Base-by-base conservation (phyloP, 2,113 vertebrate genomes). In the Trachemys scripta region DNA sequence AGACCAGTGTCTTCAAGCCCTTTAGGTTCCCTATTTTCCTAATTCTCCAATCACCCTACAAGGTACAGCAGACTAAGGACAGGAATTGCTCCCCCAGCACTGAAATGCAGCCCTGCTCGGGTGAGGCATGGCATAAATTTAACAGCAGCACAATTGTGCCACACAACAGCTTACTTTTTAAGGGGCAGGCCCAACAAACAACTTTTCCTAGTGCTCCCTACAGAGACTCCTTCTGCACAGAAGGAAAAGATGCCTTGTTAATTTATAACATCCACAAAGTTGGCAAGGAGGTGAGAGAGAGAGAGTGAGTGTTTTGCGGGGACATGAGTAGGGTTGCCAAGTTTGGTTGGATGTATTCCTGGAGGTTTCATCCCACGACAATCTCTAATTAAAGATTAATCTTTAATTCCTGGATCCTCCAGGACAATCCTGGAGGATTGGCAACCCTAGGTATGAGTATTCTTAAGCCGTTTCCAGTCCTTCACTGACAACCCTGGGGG, bases 231-330 rank as follows among this genome's bases (percentile, higher is more conserved):
- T 85, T 50, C 85, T 79, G 27, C 76, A 49, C 16, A 53, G 20
- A 53, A 45, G 11, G 92, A 19, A 65, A 17, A 75, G 50, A 57
- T 3, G 53, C n/a, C 38, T 90, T 78, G 1, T 10, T 38, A 88
- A 45, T 49, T 57, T n/a, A 81, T 0, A 2, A 35, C 0, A 49
- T 0, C 1, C n/a, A 9, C 8, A 50, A 29, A 83, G 54, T 2
- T 10, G 53, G 65, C 31, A 47, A 59, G 4, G 51, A 20, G n/a
- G 31, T 69, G 62, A n/a, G 27, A 27, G 24, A 57, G 25, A 57
- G 10, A 5, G 56, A 25, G 53, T 45, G 56, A 10, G 31, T 35
- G 56, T 35, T 8, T 69, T 17, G 11, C 10, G 16, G 4, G 65
- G n/a, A 10, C 9, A 20, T 38, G n/a, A 38, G 19, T 10, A 72